Conservation (phyloP, 2,888 invertebrate species). For the Adelphocoris suturalis region DNA sequence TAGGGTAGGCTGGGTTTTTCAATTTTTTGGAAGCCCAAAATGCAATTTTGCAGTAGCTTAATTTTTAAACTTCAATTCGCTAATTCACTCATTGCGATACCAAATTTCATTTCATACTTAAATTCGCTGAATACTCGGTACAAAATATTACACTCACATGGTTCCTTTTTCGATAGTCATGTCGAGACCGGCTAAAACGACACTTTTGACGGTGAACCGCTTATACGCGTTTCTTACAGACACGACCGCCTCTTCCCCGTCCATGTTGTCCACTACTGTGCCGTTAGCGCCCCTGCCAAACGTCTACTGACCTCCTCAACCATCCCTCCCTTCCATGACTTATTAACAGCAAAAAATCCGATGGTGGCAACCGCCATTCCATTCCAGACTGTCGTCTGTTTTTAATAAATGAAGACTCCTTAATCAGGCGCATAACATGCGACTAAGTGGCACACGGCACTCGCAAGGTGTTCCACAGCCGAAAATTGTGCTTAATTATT, state of each 20-base stretch:
- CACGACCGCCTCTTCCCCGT: conserved; percentile 70
- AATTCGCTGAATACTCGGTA: no score
- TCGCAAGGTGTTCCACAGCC: no score
- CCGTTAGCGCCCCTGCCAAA: background rate
- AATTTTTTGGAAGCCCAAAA: no score
- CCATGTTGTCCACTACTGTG: background rate
- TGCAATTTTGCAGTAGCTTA: no score
- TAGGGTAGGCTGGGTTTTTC: no score
- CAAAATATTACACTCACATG: conserved; percentile 83
- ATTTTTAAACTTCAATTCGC: no score
- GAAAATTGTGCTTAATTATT: no score
- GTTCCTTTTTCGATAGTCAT: conserved; percentile 94
- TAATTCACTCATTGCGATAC: no score
- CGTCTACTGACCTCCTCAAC: conserved; percentile 5
- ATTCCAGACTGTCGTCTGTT: background rate
- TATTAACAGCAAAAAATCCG: background rate
- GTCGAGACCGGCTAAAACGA: conserved; percentile 89
- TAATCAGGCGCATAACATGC: background rate
- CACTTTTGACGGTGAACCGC: conserved; percentile 73
- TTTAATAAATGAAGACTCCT: conserved; percentile 17
- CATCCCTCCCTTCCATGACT: background rate
- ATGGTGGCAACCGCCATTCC: background rate
- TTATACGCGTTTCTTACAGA: conserved; percentile 76
- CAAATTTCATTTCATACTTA: no score
- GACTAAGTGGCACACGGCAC: no score